Base-by-base conservation (phyloP, 2,888 invertebrate species). In the Lingula anatina region DNA sequence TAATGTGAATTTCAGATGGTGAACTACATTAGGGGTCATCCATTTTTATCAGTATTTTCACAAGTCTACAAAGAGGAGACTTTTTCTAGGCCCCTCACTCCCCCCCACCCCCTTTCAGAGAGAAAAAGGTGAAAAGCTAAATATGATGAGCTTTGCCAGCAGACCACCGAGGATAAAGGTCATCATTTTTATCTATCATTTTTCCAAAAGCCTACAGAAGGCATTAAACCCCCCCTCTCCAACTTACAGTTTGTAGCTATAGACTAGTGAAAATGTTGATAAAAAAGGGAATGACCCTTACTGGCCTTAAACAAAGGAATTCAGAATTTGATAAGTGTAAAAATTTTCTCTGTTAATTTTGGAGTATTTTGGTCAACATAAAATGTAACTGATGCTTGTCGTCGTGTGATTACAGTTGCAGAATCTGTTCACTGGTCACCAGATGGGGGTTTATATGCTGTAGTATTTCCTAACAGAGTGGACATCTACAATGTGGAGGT, bases 401-500 rank as follows among this genome's bases (percentile, higher is more conserved):
- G n/a, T n/a, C n/a, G n/a, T n/a, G n/a, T n/a, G n/a, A n/a, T 62
- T 63, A 54, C 73, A 59, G 70, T 78, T 50, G 81, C 73, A 45
- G 78, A 80, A 51, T 59, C 72, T 38, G 79, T 82, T 2, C 56
- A 66, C 37, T 95, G 91, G 86, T 87, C 88, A 44, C 85, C 88
- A 3, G 82, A 82, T 62, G 93, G 90, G 21, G 82, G 84, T 36
- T 82, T 83, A 64, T 95, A 93, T 76, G 83, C 87, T 3, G 73
- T 94, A 45, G 83, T 84, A 24, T 86, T 87, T 37, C 84, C 85
- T 47, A 84, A 83, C 64, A 82, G 81, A 54, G 80, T 91, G 27
- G 88, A 90, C 76, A 80, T 95, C 23, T 93, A 91, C 83, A 85
- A 84, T 43, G 85, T 90, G 40, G 84, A 68, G 60, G 74, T 73